phyloP scores from a whole-genome alignment of 2,797 vertebrate genomes.

The Sciaenops ocellatus region DNA sequence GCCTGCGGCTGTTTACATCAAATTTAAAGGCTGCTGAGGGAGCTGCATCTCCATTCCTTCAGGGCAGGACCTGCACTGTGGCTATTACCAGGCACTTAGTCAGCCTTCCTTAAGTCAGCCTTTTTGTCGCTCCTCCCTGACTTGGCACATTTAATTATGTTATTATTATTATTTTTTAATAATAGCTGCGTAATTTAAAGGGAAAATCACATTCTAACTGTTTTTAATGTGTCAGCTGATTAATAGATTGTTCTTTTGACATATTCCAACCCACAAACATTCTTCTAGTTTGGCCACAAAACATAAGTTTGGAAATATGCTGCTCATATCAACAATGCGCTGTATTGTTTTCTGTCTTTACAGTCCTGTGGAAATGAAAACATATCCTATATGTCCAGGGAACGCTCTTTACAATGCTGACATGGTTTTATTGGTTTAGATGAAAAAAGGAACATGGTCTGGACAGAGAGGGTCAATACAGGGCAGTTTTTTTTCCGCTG shows the following conservation, averaged over 20 bases:
- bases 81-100: slow-evolving; percentile 40
- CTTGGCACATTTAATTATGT: slow-evolving; percentile 30
- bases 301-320: neutral
- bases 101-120: slow-evolving; percentile 32
- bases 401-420: slow-evolving; percentile 46
- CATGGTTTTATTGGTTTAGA: slow-evolving; percentile 29
- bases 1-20: slow-evolving; percentile 63
- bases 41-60: slow-evolving; percentile 37
- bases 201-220: neutral
- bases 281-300: neutral
- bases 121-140: slow-evolving; percentile 20
- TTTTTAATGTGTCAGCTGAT: slow-evolving; percentile 21
- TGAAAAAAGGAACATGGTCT: slow-evolving; percentile 9
- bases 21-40: slow-evolving; percentile 61
- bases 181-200: slow-evolving; percentile 8
- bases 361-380: neutral
- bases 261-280: neutral
- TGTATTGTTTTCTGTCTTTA: neutral
- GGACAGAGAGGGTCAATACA: slow-evolving; percentile 15
- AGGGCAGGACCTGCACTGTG: slow-evolving; percentile 36
- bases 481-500: slow-evolving; percentile 20
- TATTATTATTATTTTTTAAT: neutral
- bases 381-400: slow-evolving; percentile 5
- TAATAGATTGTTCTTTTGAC: neutral
- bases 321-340: neutral